These are phyloP conservation scores for Laticauda laticaudata DNA, from an alignment of 2,113 vertebrate species.

Conservation along the genomic window DNA sequence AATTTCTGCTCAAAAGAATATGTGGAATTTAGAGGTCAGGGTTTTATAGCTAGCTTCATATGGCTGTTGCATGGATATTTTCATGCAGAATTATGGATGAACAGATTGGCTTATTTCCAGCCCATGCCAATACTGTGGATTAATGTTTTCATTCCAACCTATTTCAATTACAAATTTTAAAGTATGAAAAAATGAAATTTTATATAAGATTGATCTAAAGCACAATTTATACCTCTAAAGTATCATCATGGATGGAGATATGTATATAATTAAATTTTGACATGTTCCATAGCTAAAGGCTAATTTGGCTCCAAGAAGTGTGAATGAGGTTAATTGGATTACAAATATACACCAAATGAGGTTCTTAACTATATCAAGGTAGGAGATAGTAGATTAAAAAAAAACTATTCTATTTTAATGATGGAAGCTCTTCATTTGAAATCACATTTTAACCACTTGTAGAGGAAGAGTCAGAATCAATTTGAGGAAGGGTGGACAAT, in stretches of 20 bases:
- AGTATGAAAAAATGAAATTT: neutral
- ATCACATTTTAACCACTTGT: neutral
- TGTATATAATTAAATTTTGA: neutral
- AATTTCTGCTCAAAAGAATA: neutral
- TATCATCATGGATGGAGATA: neutral
- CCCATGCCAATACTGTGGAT: neutral
- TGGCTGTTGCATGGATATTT: neutral
- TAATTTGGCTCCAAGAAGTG: neutral
- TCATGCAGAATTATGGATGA: neutral
- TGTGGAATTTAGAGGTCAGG: neutral
- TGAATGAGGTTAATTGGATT: neutral
- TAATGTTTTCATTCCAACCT: neutral
- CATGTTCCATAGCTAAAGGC: neutral
- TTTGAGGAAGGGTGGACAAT: neutral
- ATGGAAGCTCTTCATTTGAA: neutral
- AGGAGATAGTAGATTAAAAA: neutral
- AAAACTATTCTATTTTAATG: neutral
- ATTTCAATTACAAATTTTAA: neutral
- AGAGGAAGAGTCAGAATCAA: neutral
- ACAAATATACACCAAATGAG: neutral
- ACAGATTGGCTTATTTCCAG: neutral
- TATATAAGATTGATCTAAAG: neutral
- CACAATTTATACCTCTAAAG: neutral
- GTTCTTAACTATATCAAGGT: neutral
- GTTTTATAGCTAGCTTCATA: neutral